Conservation (phyloP, 2,113 vertebrate genomes). For the Calypte anna region DNA sequence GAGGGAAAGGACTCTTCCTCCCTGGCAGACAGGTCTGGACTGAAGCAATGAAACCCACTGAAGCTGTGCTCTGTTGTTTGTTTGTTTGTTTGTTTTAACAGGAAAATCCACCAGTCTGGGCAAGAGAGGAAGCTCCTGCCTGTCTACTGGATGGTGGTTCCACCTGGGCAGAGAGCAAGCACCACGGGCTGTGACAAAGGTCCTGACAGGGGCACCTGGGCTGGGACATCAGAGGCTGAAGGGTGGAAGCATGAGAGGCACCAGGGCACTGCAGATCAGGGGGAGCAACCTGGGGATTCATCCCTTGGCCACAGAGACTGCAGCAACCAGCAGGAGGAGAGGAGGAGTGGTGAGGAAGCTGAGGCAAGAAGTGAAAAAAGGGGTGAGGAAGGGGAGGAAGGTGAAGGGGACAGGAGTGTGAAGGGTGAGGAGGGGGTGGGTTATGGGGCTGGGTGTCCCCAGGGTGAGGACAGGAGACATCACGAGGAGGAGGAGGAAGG, state of each 20-base stretch:
- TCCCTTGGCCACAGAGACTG: background rate
- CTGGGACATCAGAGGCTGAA: background rate
- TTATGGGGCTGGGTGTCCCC: background rate
- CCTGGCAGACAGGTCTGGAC: background rate
- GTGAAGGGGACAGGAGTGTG: background rate
- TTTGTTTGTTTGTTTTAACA: slow-evolving; percentile 34
- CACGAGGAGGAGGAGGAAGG: background rate
- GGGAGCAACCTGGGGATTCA: background rate
- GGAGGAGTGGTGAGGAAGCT: background rate
- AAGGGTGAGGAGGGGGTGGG: slow-evolving; percentile 5
- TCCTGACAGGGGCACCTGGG: background rate
- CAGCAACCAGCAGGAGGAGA: background rate
- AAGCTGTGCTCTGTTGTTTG: background rate
- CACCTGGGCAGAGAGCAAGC: background rate
- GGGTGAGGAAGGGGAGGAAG: background rate
- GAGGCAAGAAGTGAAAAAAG: background rate
- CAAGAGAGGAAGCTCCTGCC: slow-evolving; percentile 46
- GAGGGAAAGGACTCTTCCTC: background rate
- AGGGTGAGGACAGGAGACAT: background rate
- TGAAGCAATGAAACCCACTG: background rate
- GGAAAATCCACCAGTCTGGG: slow-evolving; percentile 65
- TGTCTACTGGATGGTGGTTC: slow-evolving; percentile 56
- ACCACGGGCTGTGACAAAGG: background rate
- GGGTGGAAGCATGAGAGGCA: background rate
- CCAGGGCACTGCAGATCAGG: background rate